Percentiles rank a stretch among this genome's conserved stretches.
These are phyloP conservation scores for Orcinus orca DNA, from an alignment of 2,113 vertebrate species.

Conservation along the genomic window DNA sequence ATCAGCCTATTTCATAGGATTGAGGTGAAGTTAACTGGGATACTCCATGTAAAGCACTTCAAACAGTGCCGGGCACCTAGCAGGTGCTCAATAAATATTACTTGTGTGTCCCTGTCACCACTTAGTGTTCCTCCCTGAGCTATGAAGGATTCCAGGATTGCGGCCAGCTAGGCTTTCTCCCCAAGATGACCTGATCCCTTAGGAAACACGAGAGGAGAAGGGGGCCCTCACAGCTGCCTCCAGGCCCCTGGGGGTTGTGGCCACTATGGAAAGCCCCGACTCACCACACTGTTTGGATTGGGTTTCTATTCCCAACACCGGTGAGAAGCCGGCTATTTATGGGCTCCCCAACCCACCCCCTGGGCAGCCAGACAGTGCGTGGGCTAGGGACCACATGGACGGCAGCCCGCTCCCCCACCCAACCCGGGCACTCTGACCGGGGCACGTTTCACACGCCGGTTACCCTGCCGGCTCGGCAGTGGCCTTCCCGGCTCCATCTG, in stretches of 20 bases:
- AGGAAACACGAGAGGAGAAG: background rate
- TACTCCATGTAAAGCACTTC: background rate
- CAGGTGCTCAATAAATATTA: background rate
- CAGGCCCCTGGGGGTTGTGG: slow-evolving; percentile 44
- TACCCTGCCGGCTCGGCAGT: background rate
- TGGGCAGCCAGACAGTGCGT: slow-evolving; percentile 70
- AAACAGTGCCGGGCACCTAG: background rate
- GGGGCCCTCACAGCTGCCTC: slow-evolving; percentile 7
- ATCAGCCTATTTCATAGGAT: background rate
- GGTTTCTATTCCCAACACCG: slow-evolving; percentile 76
- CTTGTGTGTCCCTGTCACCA: background rate
- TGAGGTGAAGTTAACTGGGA: background rate
- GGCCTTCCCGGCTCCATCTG: background rate
- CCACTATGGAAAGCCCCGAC: slow-evolving; percentile 66
- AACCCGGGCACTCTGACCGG: slow-evolving; percentile 9
- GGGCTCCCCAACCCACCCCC: slow-evolving; percentile 65
- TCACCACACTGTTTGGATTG: slow-evolving; percentile 75
- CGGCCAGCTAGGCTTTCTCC: slow-evolving; percentile 21
- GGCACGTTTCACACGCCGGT: slow-evolving; percentile 56
- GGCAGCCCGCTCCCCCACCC: slow-evolving; percentile 50
- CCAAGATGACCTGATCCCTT: background rate
- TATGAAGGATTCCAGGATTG: background rate
- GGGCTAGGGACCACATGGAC: slow-evolving; percentile 67
- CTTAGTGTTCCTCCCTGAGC: background rate
- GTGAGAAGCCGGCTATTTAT: slow-evolving; percentile 75